Percentiles rank a stretch among this genome's conserved stretches.
Conservation (phyloP, 2,113 vertebrate species). For the Tringa solitaria region DNA sequence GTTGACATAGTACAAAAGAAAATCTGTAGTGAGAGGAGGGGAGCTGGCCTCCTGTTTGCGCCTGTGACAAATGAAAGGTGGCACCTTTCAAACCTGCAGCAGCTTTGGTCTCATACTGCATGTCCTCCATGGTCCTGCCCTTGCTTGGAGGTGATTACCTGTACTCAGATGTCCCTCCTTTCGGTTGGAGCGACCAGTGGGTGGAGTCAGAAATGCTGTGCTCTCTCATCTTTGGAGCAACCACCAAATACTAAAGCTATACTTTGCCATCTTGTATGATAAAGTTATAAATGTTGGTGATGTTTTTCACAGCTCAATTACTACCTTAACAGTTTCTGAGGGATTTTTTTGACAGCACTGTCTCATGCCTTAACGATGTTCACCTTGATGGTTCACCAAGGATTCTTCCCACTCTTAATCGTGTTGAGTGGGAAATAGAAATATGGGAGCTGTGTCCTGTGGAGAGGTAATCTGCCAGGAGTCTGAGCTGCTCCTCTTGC, state of each 20-base stretch:
- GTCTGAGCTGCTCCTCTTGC: background rate
- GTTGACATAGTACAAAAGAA: background rate
- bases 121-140: background rate
- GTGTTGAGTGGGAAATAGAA: background rate
- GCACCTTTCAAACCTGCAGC: background rate
- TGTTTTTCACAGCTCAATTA: background rate
- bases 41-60: background rate
- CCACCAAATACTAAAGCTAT: background rate
- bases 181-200: background rate
- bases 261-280: background rate
- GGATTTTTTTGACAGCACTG: background rate
- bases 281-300: background rate
- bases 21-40: background rate
- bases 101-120: background rate
- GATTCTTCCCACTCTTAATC: background rate
- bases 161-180: background rate
- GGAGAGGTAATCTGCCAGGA: background rate
- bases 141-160: background rate
- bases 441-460: background rate
- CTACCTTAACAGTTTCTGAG: background rate
- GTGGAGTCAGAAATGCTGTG: background rate
- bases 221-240: background rate
- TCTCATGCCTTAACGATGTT: background rate
- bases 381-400: background rate
- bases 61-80: background rate